Evolutionary conservation across 2,888 invertebrate species (phyloP).

Genomic region (Alviniconcha strummeri): DNA sequence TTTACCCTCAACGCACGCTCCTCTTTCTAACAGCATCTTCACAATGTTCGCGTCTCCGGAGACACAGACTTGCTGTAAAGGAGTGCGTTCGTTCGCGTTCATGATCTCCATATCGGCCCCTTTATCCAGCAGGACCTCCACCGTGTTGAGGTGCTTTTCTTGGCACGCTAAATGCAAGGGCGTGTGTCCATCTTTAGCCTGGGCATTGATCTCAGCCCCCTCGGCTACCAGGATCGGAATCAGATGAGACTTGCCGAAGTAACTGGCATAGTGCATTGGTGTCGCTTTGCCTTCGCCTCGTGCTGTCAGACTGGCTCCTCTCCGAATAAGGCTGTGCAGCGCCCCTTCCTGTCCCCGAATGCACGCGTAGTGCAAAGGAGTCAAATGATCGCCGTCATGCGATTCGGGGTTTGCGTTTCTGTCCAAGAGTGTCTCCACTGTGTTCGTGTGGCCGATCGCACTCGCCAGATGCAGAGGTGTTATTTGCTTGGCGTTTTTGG

Average conservation of each 20-base stretch:
- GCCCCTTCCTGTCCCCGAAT: neutral
- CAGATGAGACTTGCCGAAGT: neutral
- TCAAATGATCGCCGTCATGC: neutral
- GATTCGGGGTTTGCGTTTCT: neutral
- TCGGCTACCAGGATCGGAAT: neutral
- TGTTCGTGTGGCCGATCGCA: neutral
- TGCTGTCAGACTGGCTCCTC: neutral
- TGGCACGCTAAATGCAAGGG: conserved; percentile 24
- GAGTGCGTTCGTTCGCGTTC: conserved; percentile 8
- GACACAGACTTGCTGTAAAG: conserved; percentile 4
- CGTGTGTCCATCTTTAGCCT: neutral
- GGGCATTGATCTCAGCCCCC: neutral
- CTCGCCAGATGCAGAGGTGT: neutral
- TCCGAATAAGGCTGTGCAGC: neutral
- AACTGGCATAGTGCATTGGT: neutral
- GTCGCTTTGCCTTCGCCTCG: neutral
- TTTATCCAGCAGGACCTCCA: conserved; percentile 15
- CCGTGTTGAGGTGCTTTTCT: conserved; percentile 5
- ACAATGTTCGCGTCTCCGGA: conserved; percentile 59
- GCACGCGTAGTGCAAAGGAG: neutral
- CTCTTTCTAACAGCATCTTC: conserved; percentile 77
- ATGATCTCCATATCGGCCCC: conserved; percentile 14
- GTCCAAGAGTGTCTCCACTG: neutral
- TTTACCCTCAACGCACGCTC: conserved; percentile 76
- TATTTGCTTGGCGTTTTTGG: neutral